These are phyloP conservation scores for Erannis defoliaria DNA, from an alignment of 2,888 invertebrate species.

Conservation along the genomic window DNA sequence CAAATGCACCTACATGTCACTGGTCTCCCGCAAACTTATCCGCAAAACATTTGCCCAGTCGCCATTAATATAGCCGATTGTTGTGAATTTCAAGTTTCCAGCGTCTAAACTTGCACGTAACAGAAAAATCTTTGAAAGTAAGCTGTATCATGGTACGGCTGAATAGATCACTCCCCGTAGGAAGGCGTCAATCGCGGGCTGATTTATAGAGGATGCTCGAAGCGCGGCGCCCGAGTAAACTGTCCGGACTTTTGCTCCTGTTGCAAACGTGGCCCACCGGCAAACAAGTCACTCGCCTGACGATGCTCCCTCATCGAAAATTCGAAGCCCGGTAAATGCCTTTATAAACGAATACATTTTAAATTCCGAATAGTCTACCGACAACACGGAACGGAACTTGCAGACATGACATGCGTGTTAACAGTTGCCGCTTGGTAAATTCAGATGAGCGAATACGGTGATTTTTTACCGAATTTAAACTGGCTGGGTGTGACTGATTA, in stretches of 20 bases:
- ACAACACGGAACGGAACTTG: constrained; percentile 77
- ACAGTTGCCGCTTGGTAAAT: constrained; percentile 78
- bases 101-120: constrained; percentile 60
- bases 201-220: constrained; percentile 81
- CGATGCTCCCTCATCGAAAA: constrained; percentile 81
- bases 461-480: constrained; percentile 66
- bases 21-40: constrained; percentile 36
- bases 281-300: constrained; percentile 86
- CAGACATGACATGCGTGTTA: constrained; percentile 84
- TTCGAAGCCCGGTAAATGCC: constrained; percentile 80
- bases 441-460: constrained; percentile 61
- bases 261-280: constrained; percentile 70
- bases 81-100: constrained; percentile 52
- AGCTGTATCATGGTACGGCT: constrained; percentile 79
- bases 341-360: constrained; percentile 84
- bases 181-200: constrained; percentile 83
- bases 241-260: constrained; percentile 81
- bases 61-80: constrained; percentile 67
- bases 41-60: constrained; percentile 13
- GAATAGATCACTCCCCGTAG: constrained; percentile 86
- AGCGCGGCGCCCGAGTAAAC: constrained; percentile 76
- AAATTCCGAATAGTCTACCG: constrained; percentile 81
- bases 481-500: constrained; percentile 1
- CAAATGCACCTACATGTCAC: neutral
- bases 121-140: constrained; percentile 77